These are phyloP conservation scores for Amaurobius ferox DNA, from an alignment of 2,888 invertebrate species.

Conservation along the genomic window DNA sequence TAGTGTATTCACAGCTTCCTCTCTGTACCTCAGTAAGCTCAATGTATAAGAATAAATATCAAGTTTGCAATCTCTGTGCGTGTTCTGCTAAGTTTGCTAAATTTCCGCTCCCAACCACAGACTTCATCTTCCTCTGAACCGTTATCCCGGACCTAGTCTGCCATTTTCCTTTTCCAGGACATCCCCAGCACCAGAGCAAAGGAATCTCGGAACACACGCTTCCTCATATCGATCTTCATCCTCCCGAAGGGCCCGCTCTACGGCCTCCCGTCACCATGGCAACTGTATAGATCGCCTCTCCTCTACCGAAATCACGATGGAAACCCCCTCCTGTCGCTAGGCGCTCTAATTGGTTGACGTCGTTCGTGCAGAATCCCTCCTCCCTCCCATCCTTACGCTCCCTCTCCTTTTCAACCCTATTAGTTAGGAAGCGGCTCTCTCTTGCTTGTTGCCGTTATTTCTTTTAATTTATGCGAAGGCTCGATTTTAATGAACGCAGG, in stretches of 20 bases:
- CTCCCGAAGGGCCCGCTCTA: conserved; percentile 54
- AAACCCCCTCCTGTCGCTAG: conserved; percentile 68
- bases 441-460: conserved; percentile 31
- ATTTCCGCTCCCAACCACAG: too few relatives aligned
- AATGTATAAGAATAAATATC: too few relatives aligned
- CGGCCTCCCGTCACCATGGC: conserved; percentile 57
- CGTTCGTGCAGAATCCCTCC: not conserved
- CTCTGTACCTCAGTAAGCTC: too few relatives aligned
- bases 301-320: conserved; percentile 63
- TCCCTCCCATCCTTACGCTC: not conserved
- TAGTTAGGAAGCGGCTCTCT: not conserved
- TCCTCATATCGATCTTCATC: conserved; percentile 58
- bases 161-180: conserved; percentile 50
- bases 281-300: conserved; percentile 67
- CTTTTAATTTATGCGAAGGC: conserved; percentile 65
- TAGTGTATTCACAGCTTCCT: too few relatives aligned
- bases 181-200: conserved; percentile 34
- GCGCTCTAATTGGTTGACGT: conserved; percentile 65
- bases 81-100: too few relatives aligned
- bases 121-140: not conserved
- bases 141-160: conserved; percentile 17
- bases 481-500: conserved; percentile 55
- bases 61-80: too few relatives aligned
- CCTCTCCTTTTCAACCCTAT: not conserved
- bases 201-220: conserved; percentile 41